Conservation (phyloP, 92 coral and sea anemone genomes). For the Galaxea fascicularis region DNA sequence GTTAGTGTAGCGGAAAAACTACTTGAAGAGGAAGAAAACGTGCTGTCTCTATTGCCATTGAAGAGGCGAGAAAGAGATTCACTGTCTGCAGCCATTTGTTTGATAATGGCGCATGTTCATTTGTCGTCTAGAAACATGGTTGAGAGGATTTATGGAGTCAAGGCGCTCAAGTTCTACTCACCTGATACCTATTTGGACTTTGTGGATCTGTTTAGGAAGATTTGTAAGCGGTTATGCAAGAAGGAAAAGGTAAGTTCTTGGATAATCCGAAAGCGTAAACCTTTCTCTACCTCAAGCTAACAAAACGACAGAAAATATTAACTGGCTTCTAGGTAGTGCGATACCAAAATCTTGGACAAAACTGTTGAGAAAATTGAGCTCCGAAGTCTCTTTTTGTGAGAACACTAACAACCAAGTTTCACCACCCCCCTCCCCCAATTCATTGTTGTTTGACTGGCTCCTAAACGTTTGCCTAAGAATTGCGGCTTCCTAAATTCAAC, state of each 20-base stretch:
- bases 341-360: no score
- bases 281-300: no score
- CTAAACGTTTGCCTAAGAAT: no score
- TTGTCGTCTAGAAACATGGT: conserved; percentile 81
- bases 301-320: no score
- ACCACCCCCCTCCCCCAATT: no score
- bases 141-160: conserved; percentile 70
- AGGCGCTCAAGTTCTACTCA: conserved; percentile 80
- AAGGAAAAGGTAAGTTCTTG: conserved; percentile 87
- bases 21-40: conserved; percentile 67
- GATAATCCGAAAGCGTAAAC: no score
- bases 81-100: conserved; percentile 75
- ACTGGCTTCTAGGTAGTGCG: no score
- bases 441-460: no score
- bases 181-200: conserved; percentile 91
- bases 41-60: conserved; percentile 60
- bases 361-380: no score
- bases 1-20: conserved; percentile 79
- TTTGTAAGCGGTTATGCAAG: conserved; percentile 76
- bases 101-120: conserved; percentile 94
- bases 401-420: no score
- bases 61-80: conserved; percentile 63
- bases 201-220: conserved; percentile 81
- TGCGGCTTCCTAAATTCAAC: no score
- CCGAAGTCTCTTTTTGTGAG: no score